Base-by-base conservation (phyloP, 2,888 invertebrate genomes). In the Noctua janthina region DNA sequence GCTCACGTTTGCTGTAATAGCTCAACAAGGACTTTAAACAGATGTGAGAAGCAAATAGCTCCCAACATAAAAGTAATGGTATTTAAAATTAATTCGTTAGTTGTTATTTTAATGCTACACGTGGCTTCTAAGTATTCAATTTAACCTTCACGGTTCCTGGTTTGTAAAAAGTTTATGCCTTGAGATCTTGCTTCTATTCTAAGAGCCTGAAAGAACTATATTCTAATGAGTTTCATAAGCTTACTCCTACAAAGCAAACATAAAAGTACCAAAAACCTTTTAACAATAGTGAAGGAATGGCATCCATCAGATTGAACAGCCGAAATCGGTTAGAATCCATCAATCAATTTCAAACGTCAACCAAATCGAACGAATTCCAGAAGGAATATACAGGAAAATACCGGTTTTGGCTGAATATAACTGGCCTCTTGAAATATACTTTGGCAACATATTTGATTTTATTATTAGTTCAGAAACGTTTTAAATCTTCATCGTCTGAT, bases 261-360 rank as follows among this genome's bases (percentile, higher is more conserved):
- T 56, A 72, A 64, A 54, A 56, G 43, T 59, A 54, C 20, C n/a
- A 49, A 56, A 74, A 70, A 51, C 54, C 66, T 64, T 67, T 62
- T 23, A 67, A 64, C 76, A 79, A 66, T 66, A 75, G 11, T 46
- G 68, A 35, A 69, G 54, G 49, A 76, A 72, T 76, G 64, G 6
- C 23, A 87, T 80, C 76, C 29, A 90, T 89, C 87, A 87, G 83
- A 79, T 76, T 67, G 62, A 68, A 82, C 83, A 84, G 79, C 80
- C 64, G 67, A 73, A 79, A 85, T 74, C 80, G 76, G 74, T 82
- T 77, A 70, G 75, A 82, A 81, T 77, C 71, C 78, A 86, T 88
- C 82, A 86, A 88, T 89, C 84, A 84, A 84, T 80, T 76, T 69
- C 74, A 72, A 79, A 78, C 78, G 72, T 81, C 83, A 83, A 80